Base-by-base conservation (phyloP, 1,140 invertebrate species). In the Calycopis cecrops region DNA sequence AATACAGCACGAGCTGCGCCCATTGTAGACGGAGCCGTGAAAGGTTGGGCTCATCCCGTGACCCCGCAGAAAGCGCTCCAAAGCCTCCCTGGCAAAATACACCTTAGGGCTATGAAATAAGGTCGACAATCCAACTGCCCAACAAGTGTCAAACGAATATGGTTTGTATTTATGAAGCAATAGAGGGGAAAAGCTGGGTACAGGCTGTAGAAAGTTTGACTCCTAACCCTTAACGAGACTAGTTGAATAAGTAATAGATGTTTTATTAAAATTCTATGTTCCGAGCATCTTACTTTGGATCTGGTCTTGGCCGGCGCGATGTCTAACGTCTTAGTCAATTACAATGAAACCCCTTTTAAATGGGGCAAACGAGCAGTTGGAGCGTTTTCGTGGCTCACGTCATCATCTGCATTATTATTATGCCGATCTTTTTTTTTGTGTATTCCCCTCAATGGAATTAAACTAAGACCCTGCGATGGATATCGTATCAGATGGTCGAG, bases 21-120 rank as follows among this genome's bases (percentile, higher is more conserved):
- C 73, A 82, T 67, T 79, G 69, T 73, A 57, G 75, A 71, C 65
- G 60, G 54, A 62, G 71, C 74, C 77, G 79, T 83, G 77, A 83
- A 83, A 83, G 79, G 79, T 83, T 75, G 70, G 56, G 57, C 76
- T 69, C 79, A 82, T 83, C 79, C 77, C 79, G 79, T 72, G 79
- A 83, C 79, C 79, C 53, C 59, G 61, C 65, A 69, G 71, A 74
- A 73, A 78, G 67, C 69, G 74, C 69, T 70, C 65, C 66, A 57
- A 51, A 50, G 35, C 35, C 21, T 34, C 40, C 38, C 52, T 3
- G 17, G 48, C 21, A 67, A 49, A 49, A 59, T 64, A 38, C 60
- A 69, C 76, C 58, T 59, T 71, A 76, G 55, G 1, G n/a, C 2
- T n/a, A 33, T 7, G n/a, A 37, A 14, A 54, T 65, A 69, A 62